phyloP scores from a whole-genome alignment of 1,140 invertebrate genomes.

The Atta cephalotes region DNA sequence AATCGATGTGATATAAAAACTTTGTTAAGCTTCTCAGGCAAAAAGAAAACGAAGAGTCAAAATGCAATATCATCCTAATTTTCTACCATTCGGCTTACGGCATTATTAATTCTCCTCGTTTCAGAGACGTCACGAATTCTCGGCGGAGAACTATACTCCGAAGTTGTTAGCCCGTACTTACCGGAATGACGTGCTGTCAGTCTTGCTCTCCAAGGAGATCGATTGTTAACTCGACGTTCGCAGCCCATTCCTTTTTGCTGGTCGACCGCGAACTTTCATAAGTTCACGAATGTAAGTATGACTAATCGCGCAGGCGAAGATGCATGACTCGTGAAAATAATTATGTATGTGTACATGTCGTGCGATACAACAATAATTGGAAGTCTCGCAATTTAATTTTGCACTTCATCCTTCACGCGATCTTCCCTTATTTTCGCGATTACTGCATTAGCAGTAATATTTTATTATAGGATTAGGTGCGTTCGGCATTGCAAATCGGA shows the following conservation, averaged over 20 bases:
- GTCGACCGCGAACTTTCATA: neutral
- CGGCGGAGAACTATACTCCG: constrained; percentile 26
- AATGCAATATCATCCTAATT: constrained; percentile 18
- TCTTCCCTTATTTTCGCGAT: neutral
- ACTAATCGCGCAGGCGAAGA: neutral
- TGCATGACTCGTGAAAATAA: constrained; percentile 1
- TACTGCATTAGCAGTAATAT: neutral
- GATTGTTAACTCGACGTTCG: constrained; percentile 44
- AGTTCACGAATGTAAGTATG: constrained; percentile 12
- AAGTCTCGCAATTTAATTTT: neutral
- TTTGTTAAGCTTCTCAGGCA: neutral
- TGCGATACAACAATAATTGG: neutral
- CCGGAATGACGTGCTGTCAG: constrained; percentile 46
- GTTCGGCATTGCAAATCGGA: no score
- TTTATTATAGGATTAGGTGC: neutral
- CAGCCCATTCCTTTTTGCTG: constrained; percentile 35
- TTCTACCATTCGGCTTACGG: constrained; percentile 29
- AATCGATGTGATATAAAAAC: neutral
- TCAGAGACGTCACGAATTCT: constrained; percentile 49
- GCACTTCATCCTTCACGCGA: neutral
- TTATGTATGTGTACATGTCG: neutral
- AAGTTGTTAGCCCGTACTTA: constrained; percentile 57
- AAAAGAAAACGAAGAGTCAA: constrained; percentile 9
- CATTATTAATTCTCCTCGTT: constrained; percentile 54
- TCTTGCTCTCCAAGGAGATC: constrained; percentile 44